These are phyloP conservation scores for Megalops cyprinoides DNA, from an alignment of 2,797 vertebrate species.

Conservation along the genomic window DNA sequence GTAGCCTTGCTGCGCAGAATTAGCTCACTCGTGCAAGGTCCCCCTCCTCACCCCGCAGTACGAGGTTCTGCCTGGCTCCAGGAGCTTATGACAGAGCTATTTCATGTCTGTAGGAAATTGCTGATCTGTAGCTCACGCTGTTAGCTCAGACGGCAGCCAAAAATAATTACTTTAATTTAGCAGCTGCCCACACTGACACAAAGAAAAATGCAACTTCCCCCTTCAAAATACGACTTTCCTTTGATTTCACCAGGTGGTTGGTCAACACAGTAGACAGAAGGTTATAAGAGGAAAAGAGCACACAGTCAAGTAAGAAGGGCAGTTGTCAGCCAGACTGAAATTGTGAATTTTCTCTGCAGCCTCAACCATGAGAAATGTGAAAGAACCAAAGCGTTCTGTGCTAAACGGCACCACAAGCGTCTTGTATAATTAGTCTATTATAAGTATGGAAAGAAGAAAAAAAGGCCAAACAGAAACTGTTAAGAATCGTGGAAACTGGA, in stretches of 20 bases:
- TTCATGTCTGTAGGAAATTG: conserved; percentile 52
- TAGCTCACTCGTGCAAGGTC: background rate
- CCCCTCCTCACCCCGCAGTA: background rate
- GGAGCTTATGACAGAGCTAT: conserved; percentile 3
- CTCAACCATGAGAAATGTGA: conserved; percentile 69
- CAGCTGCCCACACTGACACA: conserved; percentile 42
- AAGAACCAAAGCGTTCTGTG: conserved; percentile 61
- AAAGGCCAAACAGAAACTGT: conserved; percentile 55
- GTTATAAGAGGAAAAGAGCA: background rate
- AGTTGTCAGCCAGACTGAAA: conserved; percentile 65
- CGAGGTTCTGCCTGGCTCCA: background rate
- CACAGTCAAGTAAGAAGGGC: conserved; percentile 43
- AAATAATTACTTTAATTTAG: conserved; percentile 64
- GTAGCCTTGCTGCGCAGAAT: background rate
- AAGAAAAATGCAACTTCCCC: conserved; percentile 30
- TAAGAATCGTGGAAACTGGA: conserved; percentile 61
- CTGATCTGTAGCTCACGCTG: conserved; percentile 60
- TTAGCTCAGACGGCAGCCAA: conserved; percentile 57
- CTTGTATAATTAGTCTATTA: conserved; percentile 80
- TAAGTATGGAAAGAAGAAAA: conserved; percentile 55
- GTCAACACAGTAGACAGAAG: conserved; percentile 38
- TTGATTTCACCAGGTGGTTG: conserved; percentile 13
- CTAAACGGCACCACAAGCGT: conserved; percentile 63
- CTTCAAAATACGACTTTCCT: conserved; percentile 15
- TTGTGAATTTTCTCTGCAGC: conserved; percentile 57